Conservation (phyloP, 2,113 vertebrate genomes). For the Erinaceus europaeus region DNA sequence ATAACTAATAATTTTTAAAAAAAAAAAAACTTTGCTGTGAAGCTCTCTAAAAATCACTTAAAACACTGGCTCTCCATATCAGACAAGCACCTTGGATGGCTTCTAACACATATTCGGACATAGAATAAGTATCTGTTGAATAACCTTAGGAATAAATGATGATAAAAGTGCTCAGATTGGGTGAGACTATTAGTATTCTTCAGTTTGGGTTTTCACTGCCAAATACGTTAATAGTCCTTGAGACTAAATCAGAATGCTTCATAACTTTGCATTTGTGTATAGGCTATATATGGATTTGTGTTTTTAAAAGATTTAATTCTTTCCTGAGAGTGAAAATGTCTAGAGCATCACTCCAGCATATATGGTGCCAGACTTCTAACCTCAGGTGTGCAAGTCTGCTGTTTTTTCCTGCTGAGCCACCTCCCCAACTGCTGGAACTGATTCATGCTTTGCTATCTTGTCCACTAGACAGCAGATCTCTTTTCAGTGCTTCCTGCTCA, state of each 20-base stretch:
- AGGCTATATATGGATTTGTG: neutral
- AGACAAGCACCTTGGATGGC: neutral
- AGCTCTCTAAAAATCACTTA: neutral
- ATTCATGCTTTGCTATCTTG: neutral
- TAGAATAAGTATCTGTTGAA: neutral
- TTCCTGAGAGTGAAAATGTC: too few relatives aligned
- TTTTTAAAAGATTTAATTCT: too few relatives aligned
- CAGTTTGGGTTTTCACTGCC: neutral
- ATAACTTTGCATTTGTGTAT: neutral
- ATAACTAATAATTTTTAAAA: too few relatives aligned
- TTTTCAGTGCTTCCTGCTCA: constrained; percentile 17
- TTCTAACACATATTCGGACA: neutral
- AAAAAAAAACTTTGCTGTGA: constrained; percentile 1
- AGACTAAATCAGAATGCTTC: neutral
- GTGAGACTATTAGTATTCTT: neutral
- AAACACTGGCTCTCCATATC: neutral
- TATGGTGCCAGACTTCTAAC: too few relatives aligned
- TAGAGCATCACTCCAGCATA: too few relatives aligned
- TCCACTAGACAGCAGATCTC: neutral
- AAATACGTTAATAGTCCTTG: neutral
- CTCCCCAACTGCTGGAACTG: neutral
- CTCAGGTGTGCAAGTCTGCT: too few relatives aligned
- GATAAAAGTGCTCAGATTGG: neutral
- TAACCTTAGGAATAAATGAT: neutral
- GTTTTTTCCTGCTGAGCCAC: too few relatives aligned